These are phyloP conservation scores for Brachymystax lenok DNA, from an alignment of 2,797 vertebrate species.

Conservation along the genomic window DNA sequence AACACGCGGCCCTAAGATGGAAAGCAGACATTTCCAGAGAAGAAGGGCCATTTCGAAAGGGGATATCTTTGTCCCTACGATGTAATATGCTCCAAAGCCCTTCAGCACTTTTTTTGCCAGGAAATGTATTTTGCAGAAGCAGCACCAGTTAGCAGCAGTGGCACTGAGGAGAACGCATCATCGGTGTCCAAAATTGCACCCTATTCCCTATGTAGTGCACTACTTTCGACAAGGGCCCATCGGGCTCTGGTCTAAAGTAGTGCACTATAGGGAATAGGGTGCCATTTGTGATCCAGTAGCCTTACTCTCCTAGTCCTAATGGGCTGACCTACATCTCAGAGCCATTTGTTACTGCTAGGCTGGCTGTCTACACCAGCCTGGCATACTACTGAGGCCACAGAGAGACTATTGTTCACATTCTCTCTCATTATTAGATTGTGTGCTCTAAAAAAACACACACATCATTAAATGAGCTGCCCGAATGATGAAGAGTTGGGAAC, in stretches of 20 bases:
- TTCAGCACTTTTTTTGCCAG: conserved; percentile 37
- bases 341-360: conserved; percentile 41
- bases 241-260: too few species aligned
- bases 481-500: not conserved
- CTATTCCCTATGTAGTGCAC: too few species aligned
- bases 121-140: conserved; percentile 27
- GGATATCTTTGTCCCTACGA: conserved; percentile 28
- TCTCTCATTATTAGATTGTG: conserved; percentile 29
- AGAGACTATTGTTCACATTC: conserved; percentile 53
- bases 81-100: conserved; percentile 40
- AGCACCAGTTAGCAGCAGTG: conserved; percentile 28
- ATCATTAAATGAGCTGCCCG: conserved; percentile 20
- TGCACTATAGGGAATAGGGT: too few species aligned
- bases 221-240: too few species aligned
- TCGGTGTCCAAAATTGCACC: too few species aligned
- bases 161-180: not conserved
- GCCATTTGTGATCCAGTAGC: too few species aligned
- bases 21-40: conserved; percentile 18
- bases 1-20: not conserved
- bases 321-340: conserved; percentile 10
- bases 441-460: conserved; percentile 14
- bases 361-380: conserved; percentile 33
- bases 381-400: conserved; percentile 42
- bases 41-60: conserved; percentile 30
- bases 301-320: not conserved